These are phyloP conservation scores for Chrysogorgia sp. DNA, from an alignment of 92 coral and sea anemone species.

Conservation along the genomic window DNA sequence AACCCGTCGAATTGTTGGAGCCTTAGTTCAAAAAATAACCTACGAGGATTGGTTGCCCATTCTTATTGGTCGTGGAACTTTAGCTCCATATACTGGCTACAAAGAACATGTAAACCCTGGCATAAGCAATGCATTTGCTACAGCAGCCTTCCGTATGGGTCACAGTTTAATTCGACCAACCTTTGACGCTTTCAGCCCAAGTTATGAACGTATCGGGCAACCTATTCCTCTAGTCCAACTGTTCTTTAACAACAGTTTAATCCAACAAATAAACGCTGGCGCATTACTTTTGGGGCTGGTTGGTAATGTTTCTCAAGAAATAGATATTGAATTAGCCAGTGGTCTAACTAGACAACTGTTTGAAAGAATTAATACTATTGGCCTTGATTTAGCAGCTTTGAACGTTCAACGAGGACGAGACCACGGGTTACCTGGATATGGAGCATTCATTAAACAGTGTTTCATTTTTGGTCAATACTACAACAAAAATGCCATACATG, in stretches of 20 bases:
- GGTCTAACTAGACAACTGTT: constrained; percentile 19
- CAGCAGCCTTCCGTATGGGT: constrained; percentile 40
- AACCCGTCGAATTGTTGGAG: constrained; percentile 25
- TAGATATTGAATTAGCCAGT: constrained; percentile 26
- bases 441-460: constrained; percentile 6
- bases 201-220: neutral
- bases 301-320: constrained; percentile 25
- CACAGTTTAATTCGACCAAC: constrained; percentile 29
- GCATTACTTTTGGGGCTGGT: constrained; percentile 10
- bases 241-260: constrained; percentile 19
- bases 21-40: constrained; percentile 14
- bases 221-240: constrained; percentile 3
- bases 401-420: constrained; percentile 38
- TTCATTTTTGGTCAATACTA: neutral
- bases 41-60: constrained; percentile 35
- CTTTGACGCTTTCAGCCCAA: neutral
- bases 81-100: neutral
- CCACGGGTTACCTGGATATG: constrained; percentile 29
- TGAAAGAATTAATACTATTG: neutral
- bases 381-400: constrained; percentile 39
- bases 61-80: neutral
- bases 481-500: neutral
- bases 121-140: constrained; percentile 32
- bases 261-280: neutral
- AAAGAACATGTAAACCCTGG: neutral